A percentile compares a stretch with the other conserved stretches of the same genome.
Conservation (phyloP, 2,888 invertebrate genomes). For the Amphipyra tragopoginis region DNA sequence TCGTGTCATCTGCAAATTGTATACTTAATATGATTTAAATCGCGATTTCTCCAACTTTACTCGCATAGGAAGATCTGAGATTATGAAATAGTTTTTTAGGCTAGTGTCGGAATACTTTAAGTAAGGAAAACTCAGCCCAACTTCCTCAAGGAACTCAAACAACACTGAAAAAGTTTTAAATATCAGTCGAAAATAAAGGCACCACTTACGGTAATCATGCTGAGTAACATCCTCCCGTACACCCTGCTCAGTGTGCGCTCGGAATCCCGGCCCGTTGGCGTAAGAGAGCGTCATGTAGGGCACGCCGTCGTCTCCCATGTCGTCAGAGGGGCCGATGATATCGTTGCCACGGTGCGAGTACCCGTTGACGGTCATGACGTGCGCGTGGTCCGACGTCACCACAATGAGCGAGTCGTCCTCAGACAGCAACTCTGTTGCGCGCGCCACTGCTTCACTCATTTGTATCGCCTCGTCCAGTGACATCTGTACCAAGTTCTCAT, state of each 20-base stretch:
- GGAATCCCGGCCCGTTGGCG: slow-evolving; percentile 91
- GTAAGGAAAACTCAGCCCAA: no score
- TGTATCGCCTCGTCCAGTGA: slow-evolving; percentile 93
- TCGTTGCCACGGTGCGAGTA: slow-evolving; percentile 90
- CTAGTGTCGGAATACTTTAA: no score
- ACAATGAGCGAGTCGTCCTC: slow-evolving; percentile 93
- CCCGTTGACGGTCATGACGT: slow-evolving; percentile 92
- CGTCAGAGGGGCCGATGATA: slow-evolving; percentile 79
- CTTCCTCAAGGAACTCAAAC: no score
- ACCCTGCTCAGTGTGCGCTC: slow-evolving; percentile 68
- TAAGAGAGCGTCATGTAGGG: slow-evolving; percentile 91
- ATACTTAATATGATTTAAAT: neutral
- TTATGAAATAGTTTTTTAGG: no score
- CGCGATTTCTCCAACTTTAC: no score
- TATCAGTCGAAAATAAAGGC: neutral
- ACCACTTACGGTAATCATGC: slow-evolving; percentile 67
- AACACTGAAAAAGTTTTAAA: neutral
- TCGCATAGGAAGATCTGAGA: no score
- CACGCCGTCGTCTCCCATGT: slow-evolving; percentile 82
- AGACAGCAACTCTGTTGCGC: slow-evolving; percentile 78
- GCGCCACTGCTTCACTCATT: slow-evolving; percentile 90
- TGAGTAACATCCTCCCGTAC: slow-evolving; percentile 83
- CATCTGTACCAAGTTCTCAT: slow-evolving; percentile 87
- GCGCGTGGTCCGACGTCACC: slow-evolving; percentile 94
- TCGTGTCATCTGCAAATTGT: slow-evolving; percentile 55